Base-by-base conservation (phyloP, 2,888 invertebrate genomes). In the Phalera bucephala region DNA sequence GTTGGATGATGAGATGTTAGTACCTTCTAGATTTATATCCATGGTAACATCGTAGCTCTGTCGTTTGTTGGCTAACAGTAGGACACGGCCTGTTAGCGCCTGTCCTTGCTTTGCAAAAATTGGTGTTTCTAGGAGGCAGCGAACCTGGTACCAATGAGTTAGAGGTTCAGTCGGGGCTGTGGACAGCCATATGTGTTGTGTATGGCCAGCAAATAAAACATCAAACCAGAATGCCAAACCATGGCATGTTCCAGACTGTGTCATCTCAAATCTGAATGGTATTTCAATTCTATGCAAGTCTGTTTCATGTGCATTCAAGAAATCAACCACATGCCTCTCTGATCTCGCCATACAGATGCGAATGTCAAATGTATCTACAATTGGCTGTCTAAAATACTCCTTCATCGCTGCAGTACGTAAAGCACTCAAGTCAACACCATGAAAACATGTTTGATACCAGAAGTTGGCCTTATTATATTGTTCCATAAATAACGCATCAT, bases 171-270 rank as follows among this genome's bases (percentile, higher is more conserved):
- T 99, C 0, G 99, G 99, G 0, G 99, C 95, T 3, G 99, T 99
- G 4, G 99, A 99, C 19, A 99, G 83, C 99, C 99, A 99, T 39
- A 99, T 95, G 42, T 96, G 95, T 69, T 97, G 95, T 41, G 93
- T 93, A 28, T 93, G 93, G 21, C 99, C 99, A 40, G 96, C 94
- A 85, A 99, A 99, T 52, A 98, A 95, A 13, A 99, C 99, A 87
- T 99, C 99, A 80, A 99, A 99, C 99, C 99, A 99, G 89, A 99
- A 99, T 10, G 99, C 99, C 49, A 99, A 90, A 1, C 99, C 99
- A 69, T 99, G 99, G 54, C 99, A 96, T 31, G 97, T 96, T 14
- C 98, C 98, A 0, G 98, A 95, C 80, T 97, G 96, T 58, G 96
- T 91, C 58, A 98, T 91, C 65, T 95, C 95, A 90, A 98, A 99